Evolutionary conservation across 2,888 invertebrate species (phyloP).

Genomic region (Mantis religiosa): DNA sequence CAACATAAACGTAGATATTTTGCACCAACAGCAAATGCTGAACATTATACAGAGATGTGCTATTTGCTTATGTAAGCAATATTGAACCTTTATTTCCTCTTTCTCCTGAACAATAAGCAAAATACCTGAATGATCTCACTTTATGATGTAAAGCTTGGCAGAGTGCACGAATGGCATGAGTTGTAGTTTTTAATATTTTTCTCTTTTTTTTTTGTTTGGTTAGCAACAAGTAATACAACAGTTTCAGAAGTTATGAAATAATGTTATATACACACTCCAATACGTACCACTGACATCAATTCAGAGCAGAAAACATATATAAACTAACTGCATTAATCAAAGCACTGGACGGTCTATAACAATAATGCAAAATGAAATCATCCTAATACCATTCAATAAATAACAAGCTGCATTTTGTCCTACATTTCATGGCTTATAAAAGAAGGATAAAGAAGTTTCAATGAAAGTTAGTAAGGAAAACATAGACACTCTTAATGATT

Average conservation of each 20-base stretch:
- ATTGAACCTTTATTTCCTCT: background rate
- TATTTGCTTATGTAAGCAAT: background rate
- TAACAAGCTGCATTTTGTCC: background rate
- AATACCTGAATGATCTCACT: background rate
- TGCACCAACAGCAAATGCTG: background rate
- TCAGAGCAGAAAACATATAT: background rate
- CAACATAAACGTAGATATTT: background rate
- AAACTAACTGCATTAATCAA: conserved; percentile 8
- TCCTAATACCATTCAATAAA: conserved; percentile 1
- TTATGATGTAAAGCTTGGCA: background rate
- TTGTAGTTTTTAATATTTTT: background rate
- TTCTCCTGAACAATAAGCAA: background rate
- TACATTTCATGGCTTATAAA: background rate
- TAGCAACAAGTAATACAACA: background rate
- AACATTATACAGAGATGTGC: background rate
- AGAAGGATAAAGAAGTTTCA: background rate
- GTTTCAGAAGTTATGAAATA: background rate
- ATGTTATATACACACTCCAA: conserved; percentile 13
- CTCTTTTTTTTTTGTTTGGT: background rate
- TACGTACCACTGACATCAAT: background rate
- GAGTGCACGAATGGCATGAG: background rate
- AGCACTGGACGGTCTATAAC: conserved; percentile 19
- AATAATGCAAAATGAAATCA: background rate
- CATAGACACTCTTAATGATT: background rate
- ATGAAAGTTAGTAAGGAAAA: background rate